These are phyloP conservation scores for Lates calcarifer DNA, from an alignment of 2,113 vertebrate species.

Conservation along the genomic window DNA sequence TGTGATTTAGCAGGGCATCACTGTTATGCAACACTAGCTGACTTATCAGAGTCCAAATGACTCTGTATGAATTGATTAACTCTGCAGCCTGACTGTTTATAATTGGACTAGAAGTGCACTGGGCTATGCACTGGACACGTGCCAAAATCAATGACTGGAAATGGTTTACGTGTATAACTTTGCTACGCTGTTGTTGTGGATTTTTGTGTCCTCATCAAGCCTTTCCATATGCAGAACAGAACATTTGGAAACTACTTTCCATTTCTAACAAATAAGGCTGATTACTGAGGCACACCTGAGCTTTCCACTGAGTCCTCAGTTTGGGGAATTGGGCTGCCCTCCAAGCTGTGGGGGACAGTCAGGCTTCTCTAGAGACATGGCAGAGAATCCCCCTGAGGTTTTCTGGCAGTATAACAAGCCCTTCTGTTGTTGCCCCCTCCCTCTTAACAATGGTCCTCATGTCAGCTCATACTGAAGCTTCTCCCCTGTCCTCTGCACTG, in stretches of 20 bases:
- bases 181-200: conserved; percentile 21
- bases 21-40: conserved; percentile 75
- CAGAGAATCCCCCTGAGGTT: conserved; percentile 54
- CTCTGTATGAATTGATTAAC: conserved; percentile 78
- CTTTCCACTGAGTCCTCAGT: conserved; percentile 26
- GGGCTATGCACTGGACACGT: conserved; percentile 45
- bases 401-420: conserved; percentile 35
- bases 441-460: conserved; percentile 9
- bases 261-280: conserved; percentile 19
- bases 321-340: conserved; percentile 36
- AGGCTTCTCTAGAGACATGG: conserved; percentile 48
- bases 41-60: conserved; percentile 68
- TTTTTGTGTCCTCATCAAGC: conserved; percentile 21
- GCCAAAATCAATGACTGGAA: conserved; percentile 76
- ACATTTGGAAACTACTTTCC: neutral
- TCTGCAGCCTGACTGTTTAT: conserved; percentile 60
- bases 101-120: conserved; percentile 71
- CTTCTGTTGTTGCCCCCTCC: conserved; percentile 3
- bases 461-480: conserved; percentile 23
- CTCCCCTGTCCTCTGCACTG: conserved; percentile 26
- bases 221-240: neutral
- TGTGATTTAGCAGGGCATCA: conserved; percentile 59
- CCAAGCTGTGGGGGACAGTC: conserved; percentile 38
- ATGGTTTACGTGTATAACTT: conserved; percentile 29
- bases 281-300: conserved; percentile 45